phyloP scores from a whole-genome alignment of 64 coral and sea anemone species.

The Dendronephthya gigantea region DNA sequence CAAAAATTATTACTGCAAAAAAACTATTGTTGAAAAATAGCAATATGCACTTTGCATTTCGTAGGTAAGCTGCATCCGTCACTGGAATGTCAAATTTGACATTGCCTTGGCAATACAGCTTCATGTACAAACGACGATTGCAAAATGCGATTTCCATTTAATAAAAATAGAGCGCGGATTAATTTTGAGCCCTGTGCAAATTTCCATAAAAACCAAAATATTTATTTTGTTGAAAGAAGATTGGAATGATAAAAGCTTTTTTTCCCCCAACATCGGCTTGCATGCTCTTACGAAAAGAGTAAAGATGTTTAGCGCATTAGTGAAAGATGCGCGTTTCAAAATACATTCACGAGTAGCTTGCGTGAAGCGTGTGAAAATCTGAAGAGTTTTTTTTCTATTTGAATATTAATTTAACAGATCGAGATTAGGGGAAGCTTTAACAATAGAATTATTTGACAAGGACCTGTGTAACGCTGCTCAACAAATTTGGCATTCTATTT shows the following conservation, averaged over 20 bases:
- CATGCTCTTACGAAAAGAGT: neutral
- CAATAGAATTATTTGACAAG: neutral
- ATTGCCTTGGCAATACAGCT: neutral
- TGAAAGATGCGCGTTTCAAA: neutral
- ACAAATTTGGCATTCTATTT: slow-evolving; percentile 4
- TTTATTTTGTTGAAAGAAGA: neutral
- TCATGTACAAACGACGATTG: neutral
- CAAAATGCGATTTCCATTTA: neutral
- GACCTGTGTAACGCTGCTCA: neutral
- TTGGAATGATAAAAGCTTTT: neutral
- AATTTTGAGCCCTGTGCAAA: neutral
- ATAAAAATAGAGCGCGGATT: neutral
- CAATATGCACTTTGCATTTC: no score
- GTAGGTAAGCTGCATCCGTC: neutral
- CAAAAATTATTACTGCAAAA: no score
- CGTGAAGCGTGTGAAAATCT: neutral
- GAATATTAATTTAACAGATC: neutral
- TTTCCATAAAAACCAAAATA: neutral
- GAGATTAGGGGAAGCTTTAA: neutral
- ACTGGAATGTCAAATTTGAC: neutral
- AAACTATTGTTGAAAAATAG: no score
- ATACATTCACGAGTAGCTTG: neutral
- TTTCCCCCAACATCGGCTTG: neutral
- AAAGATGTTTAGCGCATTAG: neutral
- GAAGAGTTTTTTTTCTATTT: neutral